Evolutionary conservation across 2,888 invertebrate genomes (phyloP).

Genomic region (Polylopha cassiicola): DNA sequence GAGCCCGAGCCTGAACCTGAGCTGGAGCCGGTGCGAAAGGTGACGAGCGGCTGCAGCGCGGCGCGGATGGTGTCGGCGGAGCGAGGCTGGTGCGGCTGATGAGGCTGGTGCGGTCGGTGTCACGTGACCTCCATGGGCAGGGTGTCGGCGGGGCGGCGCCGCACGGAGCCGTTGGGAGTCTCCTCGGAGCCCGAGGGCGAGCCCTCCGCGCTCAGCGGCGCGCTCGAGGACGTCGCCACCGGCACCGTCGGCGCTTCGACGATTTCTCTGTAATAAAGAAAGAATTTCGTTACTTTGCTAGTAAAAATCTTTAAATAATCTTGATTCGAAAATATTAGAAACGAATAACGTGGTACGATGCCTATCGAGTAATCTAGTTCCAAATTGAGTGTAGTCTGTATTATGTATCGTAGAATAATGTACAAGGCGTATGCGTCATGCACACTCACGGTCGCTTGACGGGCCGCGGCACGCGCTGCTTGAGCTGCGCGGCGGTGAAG

Average conservation of each 20-base stretch:
- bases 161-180: constrained; percentile 39
- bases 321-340: neutral
- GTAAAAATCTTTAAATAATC: neutral
- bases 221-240: constrained; percentile 28
- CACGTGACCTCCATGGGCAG: constrained; percentile 73
- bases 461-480: constrained; percentile 49
- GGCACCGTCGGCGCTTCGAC: constrained; percentile 43
- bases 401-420: neutral
- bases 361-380: too few species aligned
- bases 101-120: constrained; percentile 36
- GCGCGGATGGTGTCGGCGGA: constrained; percentile 1
- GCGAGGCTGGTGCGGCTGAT: constrained; percentile 11
- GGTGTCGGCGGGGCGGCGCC: constrained; percentile 46
- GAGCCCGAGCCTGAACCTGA: too few species aligned
- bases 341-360: too few species aligned
- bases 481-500: constrained; percentile 51
- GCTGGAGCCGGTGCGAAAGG: constrained; percentile 7
- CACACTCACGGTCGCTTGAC: constrained; percentile 46
- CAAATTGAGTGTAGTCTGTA: too few species aligned
- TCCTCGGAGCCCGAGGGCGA: constrained; percentile 25
- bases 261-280: constrained; percentile 40
- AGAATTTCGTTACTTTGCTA: neutral
- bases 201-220: constrained; percentile 23
- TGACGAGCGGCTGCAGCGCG: constrained; percentile 9
- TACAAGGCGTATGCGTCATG: neutral